Percentiles rank a stretch among this genome's conserved stretches.
These are phyloP conservation scores for Sminthopsis crassicaudata DNA, from an alignment of 2,113 vertebrate genomes.

Conservation along the genomic window DNA sequence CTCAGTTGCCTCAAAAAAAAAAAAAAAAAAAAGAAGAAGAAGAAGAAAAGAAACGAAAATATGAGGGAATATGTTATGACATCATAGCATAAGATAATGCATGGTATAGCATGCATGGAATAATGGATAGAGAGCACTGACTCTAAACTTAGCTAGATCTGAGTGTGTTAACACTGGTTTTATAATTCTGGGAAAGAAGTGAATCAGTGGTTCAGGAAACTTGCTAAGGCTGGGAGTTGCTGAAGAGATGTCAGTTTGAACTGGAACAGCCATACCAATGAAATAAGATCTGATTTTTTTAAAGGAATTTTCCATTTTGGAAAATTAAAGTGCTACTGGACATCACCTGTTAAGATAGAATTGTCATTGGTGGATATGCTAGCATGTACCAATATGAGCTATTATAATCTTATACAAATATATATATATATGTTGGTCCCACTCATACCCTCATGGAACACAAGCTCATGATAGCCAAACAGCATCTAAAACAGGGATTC, in stretches of 20 bases:
- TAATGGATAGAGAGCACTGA: background rate
- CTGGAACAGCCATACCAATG: background rate
- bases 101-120: too few relatives aligned
- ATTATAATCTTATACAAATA: background rate
- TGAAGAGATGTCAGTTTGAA: background rate
- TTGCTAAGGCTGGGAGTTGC: background rate
- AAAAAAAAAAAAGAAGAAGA: too few relatives aligned
- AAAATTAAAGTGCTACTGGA: background rate
- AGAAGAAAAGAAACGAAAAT: background rate
- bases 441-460: background rate
- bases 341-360: background rate
- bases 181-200: background rate
- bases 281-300: background rate
- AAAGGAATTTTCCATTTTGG: background rate
- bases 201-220: background rate
- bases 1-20: too few relatives aligned
- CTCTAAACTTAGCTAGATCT: background rate
- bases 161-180: background rate
- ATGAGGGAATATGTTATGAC: background rate
- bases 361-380: background rate
- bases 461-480: background rate
- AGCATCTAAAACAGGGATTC: background rate
- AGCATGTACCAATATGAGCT: background rate
- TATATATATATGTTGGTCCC: background rate
- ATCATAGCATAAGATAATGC: too few relatives aligned